Conservation (phyloP, 1,140 invertebrate genomes). For the Metopolophium dirhodum region DNA sequence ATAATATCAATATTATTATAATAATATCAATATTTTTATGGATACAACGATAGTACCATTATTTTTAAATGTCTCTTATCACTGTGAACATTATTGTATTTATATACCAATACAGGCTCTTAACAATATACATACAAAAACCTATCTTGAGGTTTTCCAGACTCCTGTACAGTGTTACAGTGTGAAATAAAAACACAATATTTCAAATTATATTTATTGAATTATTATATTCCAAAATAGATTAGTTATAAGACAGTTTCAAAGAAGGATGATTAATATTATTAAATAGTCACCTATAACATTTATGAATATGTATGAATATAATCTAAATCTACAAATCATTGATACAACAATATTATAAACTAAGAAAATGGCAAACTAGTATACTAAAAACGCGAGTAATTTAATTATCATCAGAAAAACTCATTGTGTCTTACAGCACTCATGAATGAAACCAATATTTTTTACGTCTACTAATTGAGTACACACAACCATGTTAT, state of each 20-base stretch:
- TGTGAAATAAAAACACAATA: neutral
- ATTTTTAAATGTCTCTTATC: neutral
- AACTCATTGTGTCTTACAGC: neutral
- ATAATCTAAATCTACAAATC: conserved; percentile 28
- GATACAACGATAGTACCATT: too few relatives aligned
- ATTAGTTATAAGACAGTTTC: conserved; percentile 30
- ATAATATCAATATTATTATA: too few relatives aligned
- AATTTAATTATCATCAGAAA: neutral
- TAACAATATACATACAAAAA: neutral
- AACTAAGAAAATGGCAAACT: conserved; percentile 8
- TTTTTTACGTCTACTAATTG: neutral
- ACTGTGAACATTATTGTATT: neutral
- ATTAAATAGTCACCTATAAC: neutral
- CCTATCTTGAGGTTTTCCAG: neutral
- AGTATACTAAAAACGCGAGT: conserved; percentile 21
- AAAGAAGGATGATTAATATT: conserved; percentile 19
- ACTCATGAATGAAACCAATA: neutral
- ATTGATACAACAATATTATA: conserved; percentile 5
- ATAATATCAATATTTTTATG: too few relatives aligned
- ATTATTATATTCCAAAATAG: conserved; percentile 52
- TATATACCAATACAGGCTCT: neutral
- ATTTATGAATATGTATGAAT: neutral
- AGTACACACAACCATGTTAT: neutral
- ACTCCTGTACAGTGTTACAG: neutral
- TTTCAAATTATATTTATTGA: conserved; percentile 33